phyloP scores from a whole-genome alignment of 2,113 vertebrate genomes.

The Xiphorhynchus elegans region DNA sequence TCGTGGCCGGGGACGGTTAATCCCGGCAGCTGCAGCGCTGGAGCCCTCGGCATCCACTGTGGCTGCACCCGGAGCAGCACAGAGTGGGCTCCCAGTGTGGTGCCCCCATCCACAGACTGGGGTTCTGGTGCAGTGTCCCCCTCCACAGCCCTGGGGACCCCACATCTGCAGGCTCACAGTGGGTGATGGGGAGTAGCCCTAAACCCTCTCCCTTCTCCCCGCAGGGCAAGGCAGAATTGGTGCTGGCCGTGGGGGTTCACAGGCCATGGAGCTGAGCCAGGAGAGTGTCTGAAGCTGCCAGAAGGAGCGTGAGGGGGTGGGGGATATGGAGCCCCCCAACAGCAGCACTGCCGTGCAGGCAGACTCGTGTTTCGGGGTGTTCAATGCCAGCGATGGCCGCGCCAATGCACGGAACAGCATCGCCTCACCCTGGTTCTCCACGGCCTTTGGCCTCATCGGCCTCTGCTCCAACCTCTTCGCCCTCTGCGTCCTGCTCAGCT shows the following conservation, averaged over 20 bases:
- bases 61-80: accelerated
- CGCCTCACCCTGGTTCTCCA: slow-evolving; percentile 81
- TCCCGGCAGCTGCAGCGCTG: neutral
- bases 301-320: neutral
- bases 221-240: neutral
- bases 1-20: neutral
- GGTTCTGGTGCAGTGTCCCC: too few relatives aligned
- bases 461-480: slow-evolving; percentile 92
- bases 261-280: neutral
- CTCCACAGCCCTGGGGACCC: too few relatives aligned
- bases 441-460: slow-evolving; percentile 80
- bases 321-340: neutral
- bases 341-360: accelerated
- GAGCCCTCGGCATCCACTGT: neutral
- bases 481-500: slow-evolving; percentile 81
- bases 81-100: accelerated
- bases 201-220: neutral
- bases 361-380: slow-evolving; percentile 56
- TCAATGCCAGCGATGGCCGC: neutral
- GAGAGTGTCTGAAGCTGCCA: neutral
- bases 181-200: neutral
- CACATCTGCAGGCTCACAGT: accelerated
- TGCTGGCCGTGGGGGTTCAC: accelerated
- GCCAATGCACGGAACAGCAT: neutral
- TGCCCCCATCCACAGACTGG: neutral